Evolutionary conservation across 1,140 invertebrate species (phyloP), one percentile per base, ranked within the genome.

Genomic region (Drosophila azteca): DNA sequence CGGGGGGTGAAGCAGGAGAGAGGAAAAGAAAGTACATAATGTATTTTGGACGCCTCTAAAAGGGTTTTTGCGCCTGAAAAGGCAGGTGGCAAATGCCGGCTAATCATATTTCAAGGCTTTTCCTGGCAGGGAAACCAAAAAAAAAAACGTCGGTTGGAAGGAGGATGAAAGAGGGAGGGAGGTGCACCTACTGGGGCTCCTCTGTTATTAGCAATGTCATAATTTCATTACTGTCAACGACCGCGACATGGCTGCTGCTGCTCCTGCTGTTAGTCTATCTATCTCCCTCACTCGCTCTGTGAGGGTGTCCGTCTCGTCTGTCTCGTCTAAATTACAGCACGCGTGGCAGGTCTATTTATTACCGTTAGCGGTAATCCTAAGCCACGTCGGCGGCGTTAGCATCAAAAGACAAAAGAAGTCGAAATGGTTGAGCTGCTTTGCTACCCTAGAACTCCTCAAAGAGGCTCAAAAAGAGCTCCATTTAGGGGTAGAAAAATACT

Each of bases 211-310:
- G 82, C 83, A 88, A 83, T 83, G 83, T 88, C 83, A 88, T 88
- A 88, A 88, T 88, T 88, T 88, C 83, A 88, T 88, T 88, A 88
- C 83, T 88, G 83, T 88, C 83, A 88, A 88, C 83, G 76, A 74
- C 68, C 80, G 80, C 65, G 73, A 20, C 53, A 61, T 20, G 51
- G 61, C 57, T 63, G 50, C 50, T 51, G 52, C 39, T 24, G 49
- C n/a, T 26, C 4, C 24, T 26, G 24, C 57, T 49, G 59, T 39
- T 39, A 39, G 11, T 39, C 35, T 39, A 39, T 39, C 35, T 11
- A 39, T 39, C 35, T 39, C 35, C 11, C 35, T 39, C 35, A 5
- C 35, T 35, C 31, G 0, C 31, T n/a, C n/a, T n/a, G n/a, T n/a
- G n/a, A 11, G 31, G 9, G 9, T 35, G 31, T 31, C 29, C 29